These are phyloP conservation scores for Trinectes maculatus DNA, from an alignment of 2,113 vertebrate genomes.

Conservation along the genomic window DNA sequence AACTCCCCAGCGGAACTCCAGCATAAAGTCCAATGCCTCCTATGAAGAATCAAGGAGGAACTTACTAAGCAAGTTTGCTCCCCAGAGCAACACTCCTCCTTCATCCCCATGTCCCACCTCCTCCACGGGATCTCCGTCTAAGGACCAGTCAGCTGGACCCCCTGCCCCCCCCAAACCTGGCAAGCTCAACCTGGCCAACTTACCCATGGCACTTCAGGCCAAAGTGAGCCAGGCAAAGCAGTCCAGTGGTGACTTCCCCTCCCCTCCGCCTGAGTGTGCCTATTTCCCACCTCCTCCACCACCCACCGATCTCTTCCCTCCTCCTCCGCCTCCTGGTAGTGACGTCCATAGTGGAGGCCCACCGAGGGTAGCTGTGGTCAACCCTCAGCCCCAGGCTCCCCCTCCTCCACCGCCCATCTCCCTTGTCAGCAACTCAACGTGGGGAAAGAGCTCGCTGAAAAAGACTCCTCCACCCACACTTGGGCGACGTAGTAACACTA, in stretches of 20 bases:
- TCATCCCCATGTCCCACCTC: constrained; percentile 71
- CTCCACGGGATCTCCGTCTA: constrained; percentile 79
- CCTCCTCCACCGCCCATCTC: constrained; percentile 69
- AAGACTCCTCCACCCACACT: constrained; percentile 89
- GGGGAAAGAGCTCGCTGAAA: constrained; percentile 88
- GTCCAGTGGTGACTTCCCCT: constrained; percentile 85
- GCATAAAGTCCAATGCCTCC: constrained; percentile 84
- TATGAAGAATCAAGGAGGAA: constrained; percentile 89
- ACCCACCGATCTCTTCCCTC: constrained; percentile 88
- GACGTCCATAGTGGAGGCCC: constrained; percentile 81
- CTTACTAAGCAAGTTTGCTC: constrained; percentile 90
- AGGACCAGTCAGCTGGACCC: constrained; percentile 84
- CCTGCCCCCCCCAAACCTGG: constrained; percentile 93
- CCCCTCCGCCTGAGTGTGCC: constrained; percentile 83
- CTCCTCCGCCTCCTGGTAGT: constrained; percentile 75
- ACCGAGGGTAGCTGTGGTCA: constrained; percentile 91
- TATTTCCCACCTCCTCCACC: constrained; percentile 90
- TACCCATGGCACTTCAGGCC: constrained; percentile 86
- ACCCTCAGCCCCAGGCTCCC: constrained; percentile 89
- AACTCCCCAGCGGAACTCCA: constrained; percentile 92
- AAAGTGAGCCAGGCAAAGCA: constrained; percentile 79
- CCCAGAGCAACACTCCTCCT: constrained; percentile 60
- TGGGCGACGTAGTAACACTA: constrained; percentile 84
- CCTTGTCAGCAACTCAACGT: constrained; percentile 67
- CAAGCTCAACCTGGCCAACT: constrained; percentile 88